Conservation (phyloP, 2,797 vertebrate genomes). For the Sarcoramphus papa region DNA sequence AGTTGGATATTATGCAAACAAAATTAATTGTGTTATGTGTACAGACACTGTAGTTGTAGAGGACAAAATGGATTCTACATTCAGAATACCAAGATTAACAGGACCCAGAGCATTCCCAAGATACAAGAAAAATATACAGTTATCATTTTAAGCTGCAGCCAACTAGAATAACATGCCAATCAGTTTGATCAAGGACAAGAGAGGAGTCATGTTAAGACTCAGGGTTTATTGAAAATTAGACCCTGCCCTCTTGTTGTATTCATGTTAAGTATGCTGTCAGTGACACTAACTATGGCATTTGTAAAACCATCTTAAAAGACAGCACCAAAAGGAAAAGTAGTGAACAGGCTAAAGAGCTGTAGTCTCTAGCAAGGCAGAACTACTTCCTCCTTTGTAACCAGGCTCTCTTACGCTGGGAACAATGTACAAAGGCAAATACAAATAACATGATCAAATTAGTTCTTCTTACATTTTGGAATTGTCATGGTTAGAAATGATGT, state of each 20-base stretch:
- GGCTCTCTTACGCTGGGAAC: background rate
- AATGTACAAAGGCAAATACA: background rate
- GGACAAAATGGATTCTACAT: background rate
- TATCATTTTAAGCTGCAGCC: background rate
- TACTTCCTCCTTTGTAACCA: background rate
- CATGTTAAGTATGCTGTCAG: background rate
- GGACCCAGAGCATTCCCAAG: background rate
- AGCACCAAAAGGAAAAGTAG: background rate
- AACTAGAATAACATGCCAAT: background rate
- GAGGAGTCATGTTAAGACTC: background rate
- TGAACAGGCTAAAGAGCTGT: background rate
- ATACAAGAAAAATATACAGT: background rate
- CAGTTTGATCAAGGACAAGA: background rate
- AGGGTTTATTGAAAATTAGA: background rate
- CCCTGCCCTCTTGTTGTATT: background rate
- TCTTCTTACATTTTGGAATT: conserved; percentile 14
- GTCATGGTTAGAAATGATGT: background rate
- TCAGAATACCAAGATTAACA: background rate
- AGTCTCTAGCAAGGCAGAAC: background rate
- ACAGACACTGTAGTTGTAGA: background rate
- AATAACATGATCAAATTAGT: background rate
- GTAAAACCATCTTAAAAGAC: background rate
- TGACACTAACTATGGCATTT: background rate
- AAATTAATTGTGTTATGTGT: background rate
- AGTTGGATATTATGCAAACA: background rate